A percentile compares a stretch with the other conserved stretches of the same genome.
These are phyloP conservation scores for Phrynocephalus vlangalii DNA, from an alignment of 2,797 vertebrate genomes.

Conservation along the genomic window DNA sequence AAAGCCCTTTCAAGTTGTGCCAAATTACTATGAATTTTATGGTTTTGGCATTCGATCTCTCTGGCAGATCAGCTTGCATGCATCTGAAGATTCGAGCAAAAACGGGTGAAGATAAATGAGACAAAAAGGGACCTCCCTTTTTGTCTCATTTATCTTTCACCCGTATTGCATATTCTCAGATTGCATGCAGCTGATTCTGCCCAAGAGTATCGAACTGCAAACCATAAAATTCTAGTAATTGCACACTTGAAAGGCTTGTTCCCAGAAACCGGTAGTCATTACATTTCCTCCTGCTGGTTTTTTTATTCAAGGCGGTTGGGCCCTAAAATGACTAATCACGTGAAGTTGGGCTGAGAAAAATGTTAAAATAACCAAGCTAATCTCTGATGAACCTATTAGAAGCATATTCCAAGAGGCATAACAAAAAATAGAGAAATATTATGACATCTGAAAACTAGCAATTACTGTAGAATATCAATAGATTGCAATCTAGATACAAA, in stretches of 20 bases:
- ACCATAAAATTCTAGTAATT: slow-evolving; percentile 30
- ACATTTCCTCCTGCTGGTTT: background rate
- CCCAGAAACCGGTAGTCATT: background rate
- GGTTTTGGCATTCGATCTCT: background rate
- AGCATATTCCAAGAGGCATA: no score
- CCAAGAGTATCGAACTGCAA: background rate
- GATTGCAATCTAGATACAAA: no score
- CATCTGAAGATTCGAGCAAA: slow-evolving; percentile 44
- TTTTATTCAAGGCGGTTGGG: background rate
- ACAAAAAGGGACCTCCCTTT: slow-evolving; percentile 60
- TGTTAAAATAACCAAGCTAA: background rate
- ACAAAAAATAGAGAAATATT: no score
- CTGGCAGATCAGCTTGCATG: slow-evolving; percentile 47
- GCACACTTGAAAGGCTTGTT: slow-evolving; percentile 14
- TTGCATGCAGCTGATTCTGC: slow-evolving; percentile 54
- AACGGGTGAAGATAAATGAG: slow-evolving; percentile 20
- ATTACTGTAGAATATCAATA: no score
- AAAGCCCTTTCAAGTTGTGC: slow-evolving; percentile 16
- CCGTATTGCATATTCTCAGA: slow-evolving; percentile 10
- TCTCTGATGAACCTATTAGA: background rate
- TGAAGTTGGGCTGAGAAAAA: background rate
- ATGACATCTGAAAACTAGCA: no score
- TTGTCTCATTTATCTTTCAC: slow-evolving; percentile 53
- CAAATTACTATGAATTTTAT: slow-evolving; percentile 29
- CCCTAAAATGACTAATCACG: background rate